Evolutionary conservation across 2,113 vertebrate species (phyloP).

Genomic region (Siphamia tubifer): DNA sequence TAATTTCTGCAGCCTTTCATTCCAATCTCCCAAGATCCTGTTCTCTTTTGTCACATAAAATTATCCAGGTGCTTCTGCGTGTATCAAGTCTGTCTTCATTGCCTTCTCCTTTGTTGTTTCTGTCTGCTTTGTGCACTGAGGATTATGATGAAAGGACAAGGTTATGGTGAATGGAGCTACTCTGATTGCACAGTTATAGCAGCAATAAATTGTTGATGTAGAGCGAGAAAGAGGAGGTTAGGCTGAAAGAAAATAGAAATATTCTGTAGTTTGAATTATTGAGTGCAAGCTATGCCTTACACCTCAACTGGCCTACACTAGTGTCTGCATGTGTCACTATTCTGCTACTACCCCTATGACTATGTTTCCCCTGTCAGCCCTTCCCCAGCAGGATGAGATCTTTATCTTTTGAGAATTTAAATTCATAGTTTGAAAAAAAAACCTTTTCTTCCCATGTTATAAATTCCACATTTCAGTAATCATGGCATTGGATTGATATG

Average conservation of each 20-base stretch:
- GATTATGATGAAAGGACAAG: conserved; percentile 56
- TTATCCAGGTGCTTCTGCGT: conserved; percentile 1
- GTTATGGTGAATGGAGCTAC: conserved; percentile 48
- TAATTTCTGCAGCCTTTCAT: background rate
- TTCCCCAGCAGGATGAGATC: background rate
- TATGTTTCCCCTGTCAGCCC: background rate
- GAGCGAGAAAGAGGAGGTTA: conserved; percentile 42
- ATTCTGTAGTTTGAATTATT: conserved; percentile 73
- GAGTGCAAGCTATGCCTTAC: conserved; percentile 44
- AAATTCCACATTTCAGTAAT: conserved; percentile 5
- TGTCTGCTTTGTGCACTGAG: conserved; percentile 25
- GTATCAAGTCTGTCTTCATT: background rate
- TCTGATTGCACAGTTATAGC: conserved; percentile 66
- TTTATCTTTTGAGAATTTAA: background rate
- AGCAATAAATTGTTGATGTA: conserved; percentile 74
- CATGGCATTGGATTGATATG: conserved; percentile 6
- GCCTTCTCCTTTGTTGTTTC: conserved; percentile 21
- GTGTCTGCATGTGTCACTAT: conserved; percentile 11
- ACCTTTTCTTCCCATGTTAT: too few species aligned
- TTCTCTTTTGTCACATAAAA: background rate
- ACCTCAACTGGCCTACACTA: conserved; percentile 8
- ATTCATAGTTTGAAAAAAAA: too few species aligned
- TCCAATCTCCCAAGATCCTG: background rate
- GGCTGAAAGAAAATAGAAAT: conserved; percentile 56
- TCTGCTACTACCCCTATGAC: background rate